These are phyloP conservation scores for Lampropteryx suffumata DNA, from an alignment of 2,888 invertebrate species.

Conservation along the genomic window DNA sequence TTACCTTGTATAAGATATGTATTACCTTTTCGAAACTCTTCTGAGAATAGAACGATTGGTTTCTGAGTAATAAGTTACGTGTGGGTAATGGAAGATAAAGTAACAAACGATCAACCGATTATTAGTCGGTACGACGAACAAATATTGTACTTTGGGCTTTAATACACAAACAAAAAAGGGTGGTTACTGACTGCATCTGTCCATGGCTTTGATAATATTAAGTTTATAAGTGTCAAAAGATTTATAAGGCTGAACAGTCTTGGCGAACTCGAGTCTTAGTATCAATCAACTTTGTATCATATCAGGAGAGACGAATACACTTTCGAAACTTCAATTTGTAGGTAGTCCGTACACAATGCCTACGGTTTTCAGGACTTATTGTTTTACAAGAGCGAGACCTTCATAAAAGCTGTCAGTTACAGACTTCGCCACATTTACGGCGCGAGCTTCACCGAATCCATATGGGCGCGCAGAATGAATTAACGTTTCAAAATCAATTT, in stretches of 20 bases:
- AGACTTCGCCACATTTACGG: conserved; percentile 11
- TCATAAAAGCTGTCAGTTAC: conserved; percentile 9
- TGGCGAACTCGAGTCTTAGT: no score
- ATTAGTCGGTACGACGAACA: not conserved
- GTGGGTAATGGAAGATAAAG: not conserved
- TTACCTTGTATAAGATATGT: not conserved
- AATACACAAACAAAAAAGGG: no score
- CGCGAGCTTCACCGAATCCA: conserved; percentile 7
- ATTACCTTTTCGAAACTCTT: not conserved
- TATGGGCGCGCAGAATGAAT: conserved; percentile 25
- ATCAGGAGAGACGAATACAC: no score
- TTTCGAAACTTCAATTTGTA: no score
- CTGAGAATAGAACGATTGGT: not conserved
- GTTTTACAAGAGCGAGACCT: not conserved
- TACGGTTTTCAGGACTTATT: not conserved
- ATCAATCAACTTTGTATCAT: no score
- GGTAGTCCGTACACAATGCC: not conserved
- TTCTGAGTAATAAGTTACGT: not conserved
- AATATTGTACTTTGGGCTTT: no score
- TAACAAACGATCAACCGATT: not conserved
- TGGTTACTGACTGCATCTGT: no score
- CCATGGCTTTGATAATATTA: no score
- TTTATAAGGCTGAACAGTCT: no score
- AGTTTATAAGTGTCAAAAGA: no score
- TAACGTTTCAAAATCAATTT: conserved; percentile 32